Percentiles rank a stretch among this genome's conserved stretches.
Conservation (phyloP, 2,797 vertebrate genomes). For the Gallinago solitaria region DNA sequence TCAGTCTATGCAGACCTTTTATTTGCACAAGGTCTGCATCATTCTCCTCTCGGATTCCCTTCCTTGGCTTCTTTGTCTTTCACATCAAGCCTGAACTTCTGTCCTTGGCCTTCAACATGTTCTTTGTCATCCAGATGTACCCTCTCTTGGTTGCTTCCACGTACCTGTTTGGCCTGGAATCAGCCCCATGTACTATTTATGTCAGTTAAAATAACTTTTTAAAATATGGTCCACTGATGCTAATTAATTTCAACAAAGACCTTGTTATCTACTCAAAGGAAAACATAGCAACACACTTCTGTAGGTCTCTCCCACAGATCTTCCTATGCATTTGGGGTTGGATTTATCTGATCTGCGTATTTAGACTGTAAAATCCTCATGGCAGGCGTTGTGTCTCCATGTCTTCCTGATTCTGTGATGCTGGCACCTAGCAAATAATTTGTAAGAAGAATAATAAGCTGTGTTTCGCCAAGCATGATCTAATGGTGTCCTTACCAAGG, state of each 20-base stretch:
- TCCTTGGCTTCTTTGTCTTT: not conserved
- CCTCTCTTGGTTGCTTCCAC: not conserved
- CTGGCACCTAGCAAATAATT: not conserved
- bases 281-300: not conserved
- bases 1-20: not conserved
- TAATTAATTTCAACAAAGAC: not conserved
- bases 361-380: not conserved
- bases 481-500: not conserved
- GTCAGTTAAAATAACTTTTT: not conserved
- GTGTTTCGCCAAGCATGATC: constrained; percentile 6
- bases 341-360: not conserved
- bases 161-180: not conserved
- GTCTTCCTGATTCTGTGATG: not conserved
- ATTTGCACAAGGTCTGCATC: not conserved
- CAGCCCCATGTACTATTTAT: not conserved
- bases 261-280: not conserved
- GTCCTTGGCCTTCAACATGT: not conserved
- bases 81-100: not conserved
- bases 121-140: not conserved
- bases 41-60: not conserved
- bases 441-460: not conserved
- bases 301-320: not conserved
- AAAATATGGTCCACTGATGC: not conserved
- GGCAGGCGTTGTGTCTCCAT: not conserved
- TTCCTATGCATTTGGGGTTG: not conserved